These are phyloP conservation scores for Sebastolobus alascanus DNA, from an alignment of 2,797 vertebrate species.

Conservation along the genomic window DNA sequence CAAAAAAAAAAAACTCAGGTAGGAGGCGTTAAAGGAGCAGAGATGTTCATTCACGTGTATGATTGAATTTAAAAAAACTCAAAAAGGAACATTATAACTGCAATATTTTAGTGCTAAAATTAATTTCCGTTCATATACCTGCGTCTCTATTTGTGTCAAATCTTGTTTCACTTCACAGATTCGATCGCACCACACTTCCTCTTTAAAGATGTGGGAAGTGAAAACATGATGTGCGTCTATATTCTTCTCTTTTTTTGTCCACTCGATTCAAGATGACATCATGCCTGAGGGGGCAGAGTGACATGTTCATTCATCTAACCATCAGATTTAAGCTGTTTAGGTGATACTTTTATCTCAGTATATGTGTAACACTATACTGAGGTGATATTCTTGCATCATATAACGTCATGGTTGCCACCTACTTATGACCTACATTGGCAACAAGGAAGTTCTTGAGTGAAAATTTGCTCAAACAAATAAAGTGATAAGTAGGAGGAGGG, in stretches of 20 bases:
- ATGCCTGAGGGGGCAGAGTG: no score
- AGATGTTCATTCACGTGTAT: not conserved
- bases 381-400: not conserved
- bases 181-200: slow-evolving; percentile 56
- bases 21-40: not conserved
- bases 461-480: slow-evolving; percentile 10
- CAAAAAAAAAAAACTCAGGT: not conserved
- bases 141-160: slow-evolving; percentile 1
- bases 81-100: not conserved
- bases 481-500: not conserved
- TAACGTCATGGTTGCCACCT: not conserved
- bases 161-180: slow-evolving; percentile 43
- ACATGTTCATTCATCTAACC: not conserved
- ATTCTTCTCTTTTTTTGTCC: not conserved
- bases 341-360: not conserved
- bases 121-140: not conserved
- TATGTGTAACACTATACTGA: not conserved
- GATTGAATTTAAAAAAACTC: no score
- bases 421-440: not conserved
- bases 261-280: not conserved
- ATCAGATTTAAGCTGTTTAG: not conserved
- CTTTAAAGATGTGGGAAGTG: slow-evolving; percentile 60
- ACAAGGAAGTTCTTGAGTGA: slow-evolving; percentile 50
- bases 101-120: not conserved
- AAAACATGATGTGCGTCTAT: slow-evolving; percentile 25